Evolutionary conservation across 2,113 vertebrate genomes (phyloP), one percentile per base, ranked within the genome.

Genomic region (Phodopus roborovskii): DNA sequence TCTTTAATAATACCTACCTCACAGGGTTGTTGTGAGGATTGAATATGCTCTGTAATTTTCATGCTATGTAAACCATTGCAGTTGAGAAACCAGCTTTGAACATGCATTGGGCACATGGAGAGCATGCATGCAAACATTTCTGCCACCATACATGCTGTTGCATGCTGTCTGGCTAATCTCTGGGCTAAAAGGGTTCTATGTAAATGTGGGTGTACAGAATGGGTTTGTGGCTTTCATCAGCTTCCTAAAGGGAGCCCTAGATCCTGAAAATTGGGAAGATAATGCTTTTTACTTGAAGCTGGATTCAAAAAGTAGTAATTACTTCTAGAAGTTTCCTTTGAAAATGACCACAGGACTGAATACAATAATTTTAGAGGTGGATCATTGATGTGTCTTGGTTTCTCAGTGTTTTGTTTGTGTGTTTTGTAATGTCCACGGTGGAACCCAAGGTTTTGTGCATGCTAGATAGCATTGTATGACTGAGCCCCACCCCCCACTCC

Each of bases 1-100:
- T 90, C 75, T 93, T 36, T 91, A 79, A 53, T 33, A 70, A 81
- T 39, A 66, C 83, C 48, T 85, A 90, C 92, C 68, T 95, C 60
- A 53, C 42, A 53, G 90, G 56, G 79, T 79, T 92, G 78, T 93
- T 92, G 56, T 91, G 87, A 92, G 36, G 50, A 96, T 70, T 93
- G 85, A 91, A 89, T 62, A 19, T 95, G 77, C 45, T 82, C 87
- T 74, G 16, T 88, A 82, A 89, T 50, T 79, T 94, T 87, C 81
- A 58, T 42, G 24, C 66, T 81, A 30, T 42, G 26, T 64, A 88
- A 70, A 86, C 74, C 66, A n/a, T 78, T 86, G 89, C 36, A 2
- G 88, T 70, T 82, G 85, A 92, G 74, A 15, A 94, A 30, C 39
- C 75, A 77, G 86, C 88, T 82, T 22, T 68, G 81, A 88, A 33